Evolutionary conservation across 2,113 vertebrate species (phyloP).

Genomic region (Psammodynastes pulverulentus): DNA sequence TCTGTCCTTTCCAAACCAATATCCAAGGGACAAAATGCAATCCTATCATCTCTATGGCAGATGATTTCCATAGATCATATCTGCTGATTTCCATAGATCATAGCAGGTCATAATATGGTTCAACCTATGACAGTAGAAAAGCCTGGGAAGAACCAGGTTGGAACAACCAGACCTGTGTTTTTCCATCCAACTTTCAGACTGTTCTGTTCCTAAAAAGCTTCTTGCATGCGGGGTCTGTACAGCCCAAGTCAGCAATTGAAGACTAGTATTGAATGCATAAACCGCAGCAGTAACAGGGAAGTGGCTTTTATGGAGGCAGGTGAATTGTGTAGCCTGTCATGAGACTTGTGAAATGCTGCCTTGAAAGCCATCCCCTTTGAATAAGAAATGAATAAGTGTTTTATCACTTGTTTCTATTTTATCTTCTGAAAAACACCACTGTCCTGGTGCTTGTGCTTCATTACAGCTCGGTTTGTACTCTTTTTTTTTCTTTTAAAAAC

Average conservation of each 20-base stretch:
- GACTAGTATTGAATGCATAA: too few species aligned
- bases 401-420: neutral
- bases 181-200: neutral
- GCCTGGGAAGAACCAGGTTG: neutral
- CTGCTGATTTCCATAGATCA: neutral
- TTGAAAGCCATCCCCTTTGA: neutral
- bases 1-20: neutral
- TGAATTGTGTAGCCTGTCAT: neutral
- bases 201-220: neutral
- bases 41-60: neutral
- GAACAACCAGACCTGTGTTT: neutral
- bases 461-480: neutral
- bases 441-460: neutral
- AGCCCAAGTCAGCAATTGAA: neutral
- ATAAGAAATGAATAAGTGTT: neutral
- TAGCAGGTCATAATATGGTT: neutral
- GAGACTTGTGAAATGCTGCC: neutral
- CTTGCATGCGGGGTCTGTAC: neutral
- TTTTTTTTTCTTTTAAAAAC: neutral
- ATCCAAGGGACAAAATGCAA: too few species aligned
- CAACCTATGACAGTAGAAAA: too few species aligned
- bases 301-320: neutral
- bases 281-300: neutral
- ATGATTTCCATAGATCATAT: too few species aligned
- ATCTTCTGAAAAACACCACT: neutral